phyloP scores from a whole-genome alignment of 2,113 vertebrate genomes.

The Murina feae region DNA sequence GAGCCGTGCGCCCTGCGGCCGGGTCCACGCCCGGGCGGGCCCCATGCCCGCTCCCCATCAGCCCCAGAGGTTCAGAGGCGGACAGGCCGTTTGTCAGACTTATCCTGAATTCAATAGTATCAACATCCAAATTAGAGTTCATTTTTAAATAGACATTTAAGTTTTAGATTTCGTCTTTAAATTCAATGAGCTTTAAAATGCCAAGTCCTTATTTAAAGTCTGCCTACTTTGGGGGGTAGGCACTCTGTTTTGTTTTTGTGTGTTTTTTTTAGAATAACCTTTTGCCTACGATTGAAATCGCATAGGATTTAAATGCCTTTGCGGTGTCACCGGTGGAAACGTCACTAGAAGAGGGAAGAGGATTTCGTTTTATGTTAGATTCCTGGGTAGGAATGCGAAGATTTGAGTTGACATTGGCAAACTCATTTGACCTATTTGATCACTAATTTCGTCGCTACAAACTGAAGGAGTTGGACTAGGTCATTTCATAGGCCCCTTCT shows the following conservation, averaged over 20 bases:
- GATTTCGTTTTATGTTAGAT: neutral
- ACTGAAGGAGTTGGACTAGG: neutral
- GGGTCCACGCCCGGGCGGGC: neutral
- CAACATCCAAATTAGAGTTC: slow-evolving; percentile 20
- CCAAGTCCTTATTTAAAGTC: neutral
- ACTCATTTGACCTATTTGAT: neutral
- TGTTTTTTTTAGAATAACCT: neutral
- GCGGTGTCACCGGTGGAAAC: neutral
- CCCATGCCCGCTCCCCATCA: neutral
- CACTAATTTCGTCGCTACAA: slow-evolving; percentile 10
- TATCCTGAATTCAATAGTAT: neutral
- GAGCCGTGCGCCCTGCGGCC: fast-evolving
- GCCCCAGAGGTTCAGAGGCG: neutral
- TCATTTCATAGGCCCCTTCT: slow-evolving; percentile 19
- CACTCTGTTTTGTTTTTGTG: neutral
- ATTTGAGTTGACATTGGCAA: neutral
- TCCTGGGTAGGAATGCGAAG: neutral
- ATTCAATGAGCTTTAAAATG: slow-evolving; percentile 32
- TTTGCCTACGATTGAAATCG: neutral
- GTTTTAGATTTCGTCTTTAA: neutral
- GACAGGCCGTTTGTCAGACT: neutral
- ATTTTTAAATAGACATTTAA: neutral
- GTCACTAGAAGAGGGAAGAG: neutral
- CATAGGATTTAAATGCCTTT: slow-evolving; percentile 3
- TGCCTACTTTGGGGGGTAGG: neutral